These are phyloP conservation scores for Tiphia femorata DNA, from an alignment of 2,888 invertebrate genomes.

Conservation along the genomic window DNA sequence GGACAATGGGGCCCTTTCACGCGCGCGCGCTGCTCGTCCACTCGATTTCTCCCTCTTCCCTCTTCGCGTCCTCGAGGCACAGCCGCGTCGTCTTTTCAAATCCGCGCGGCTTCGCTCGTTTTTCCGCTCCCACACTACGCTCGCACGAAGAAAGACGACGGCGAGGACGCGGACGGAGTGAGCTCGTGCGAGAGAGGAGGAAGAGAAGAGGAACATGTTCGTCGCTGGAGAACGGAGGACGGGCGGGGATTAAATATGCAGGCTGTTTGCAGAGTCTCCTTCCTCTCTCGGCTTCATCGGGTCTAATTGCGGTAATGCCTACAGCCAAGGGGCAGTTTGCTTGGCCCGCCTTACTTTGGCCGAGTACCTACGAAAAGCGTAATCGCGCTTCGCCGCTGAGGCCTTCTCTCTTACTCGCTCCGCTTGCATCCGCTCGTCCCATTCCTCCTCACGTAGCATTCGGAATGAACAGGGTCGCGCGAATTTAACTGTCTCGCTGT, in stretches of 20 bases:
- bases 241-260: slow-evolving; percentile 56
- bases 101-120: no score
- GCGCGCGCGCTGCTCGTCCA: not conserved
- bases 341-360: slow-evolving; percentile 32
- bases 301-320: slow-evolving; percentile 62
- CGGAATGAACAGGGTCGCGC: no score
- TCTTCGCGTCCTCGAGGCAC: slow-evolving; percentile 19
- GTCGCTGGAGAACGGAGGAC: not conserved
- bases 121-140: no score
- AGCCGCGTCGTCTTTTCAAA: slow-evolving; percentile 50
- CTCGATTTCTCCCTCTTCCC: slow-evolving; percentile 11
- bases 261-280: slow-evolving; percentile 54
- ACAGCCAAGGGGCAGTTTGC: slow-evolving; percentile 51
- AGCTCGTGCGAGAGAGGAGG: slow-evolving; percentile 15
- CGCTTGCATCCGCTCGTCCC: not conserved
- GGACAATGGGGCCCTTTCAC: no score
- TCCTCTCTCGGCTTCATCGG: slow-evolving; percentile 51
- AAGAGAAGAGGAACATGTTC: slow-evolving; percentile 12
- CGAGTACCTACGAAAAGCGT: slow-evolving; percentile 33
- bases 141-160: no score
- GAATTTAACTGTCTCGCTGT: no score
- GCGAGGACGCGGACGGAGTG: slow-evolving; percentile 17
- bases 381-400: slow-evolving; percentile 29
- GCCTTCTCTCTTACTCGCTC: slow-evolving; percentile 10
- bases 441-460: not conserved